Base-by-base conservation (phyloP, 2,113 vertebrate species). In the Corvus cornix region DNA sequence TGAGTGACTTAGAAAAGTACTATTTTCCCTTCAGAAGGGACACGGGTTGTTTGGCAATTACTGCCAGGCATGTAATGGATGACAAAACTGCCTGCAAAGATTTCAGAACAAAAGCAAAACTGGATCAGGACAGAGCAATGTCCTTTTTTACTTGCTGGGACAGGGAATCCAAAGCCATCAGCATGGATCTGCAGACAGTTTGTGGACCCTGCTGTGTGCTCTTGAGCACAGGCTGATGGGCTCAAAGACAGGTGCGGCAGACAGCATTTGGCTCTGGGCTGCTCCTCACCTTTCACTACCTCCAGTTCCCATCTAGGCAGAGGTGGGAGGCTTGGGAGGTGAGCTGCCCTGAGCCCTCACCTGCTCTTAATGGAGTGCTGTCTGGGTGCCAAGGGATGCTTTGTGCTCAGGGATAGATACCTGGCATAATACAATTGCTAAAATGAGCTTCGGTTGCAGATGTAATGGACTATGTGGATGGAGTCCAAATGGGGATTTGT, bases 391-490 rank as follows among this genome's bases (percentile, higher is more conserved):
- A 69, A 37, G 1, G 16, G 58, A 62, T 23, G 58, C 15, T 20
- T 87, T 60, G 77, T 60, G 66, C 66, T 89, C 53, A 69, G 93
- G 56, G 74, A 76, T 30, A 35, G 69, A 31, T 84, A 91, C 60
- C 73, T 89, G 69, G 31, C 58, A 78, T 18, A 49, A 31, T 2
- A 14, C 39, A 87, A 73, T 49, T 83, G 46, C 37, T 69, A 27
- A 92, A 87, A 88, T 62, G 82, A 90, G 78, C 58, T 89, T 52
- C 69, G 73, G 70, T 53, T 82, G 78, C 77, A 75, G 51, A 76
- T 53, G 7, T 87, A 95, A 86, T 96, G 93, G 84, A 33, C 66
- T 85, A 1, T 16, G 14, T 95, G 96, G 95, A 94, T 10, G 14
- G 46, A 84, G 58, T 93, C 81, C 95, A 96, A 91, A 87, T 66